Base-by-base conservation (phyloP, 2,113 vertebrate species). In the Phyllostomus discolor region DNA sequence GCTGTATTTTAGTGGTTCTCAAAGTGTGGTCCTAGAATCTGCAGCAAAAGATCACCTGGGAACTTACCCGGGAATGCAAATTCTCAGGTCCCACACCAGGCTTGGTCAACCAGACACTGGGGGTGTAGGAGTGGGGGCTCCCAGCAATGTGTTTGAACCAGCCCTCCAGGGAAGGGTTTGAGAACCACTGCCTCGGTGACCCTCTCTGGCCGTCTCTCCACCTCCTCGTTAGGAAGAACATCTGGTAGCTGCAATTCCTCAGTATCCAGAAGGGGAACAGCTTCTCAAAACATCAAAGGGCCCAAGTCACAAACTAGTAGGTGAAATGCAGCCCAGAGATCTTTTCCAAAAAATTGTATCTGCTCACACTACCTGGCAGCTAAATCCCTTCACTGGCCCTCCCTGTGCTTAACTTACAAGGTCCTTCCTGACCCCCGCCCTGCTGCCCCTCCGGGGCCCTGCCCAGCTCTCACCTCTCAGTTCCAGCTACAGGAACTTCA, bases 241-340 rank as follows among this genome's bases (percentile, higher is more conserved):
- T 67, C 66, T 90, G 88, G 85, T 79, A 80, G 83, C 38, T 10
- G 6, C 43, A 72, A 20, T 57, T 22, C 46, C 88, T 86, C 57
- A 7, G 35, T 83, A 64, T 79, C 57, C 10, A 20, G 46, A 52
- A 88, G 33, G 4, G 8, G 50, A 84, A 79, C 82, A 94, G 95
- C 62, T 75, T 96, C 87, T 94, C 84, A 54, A 92, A 96, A 95
- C 57, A 96, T 83, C 89, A 87, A 94, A 85, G 59, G 69, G 52
- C 50, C 46, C 20, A 90, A 97, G 80, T 66, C 73, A 90, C 50
- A 94, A 28, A 4, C 28, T 69, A 81, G 26, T 78, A 75, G 16
- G 31, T 72, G 69, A 93, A 90, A 83, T 50, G 24, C 26, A 80
- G 64, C 7, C 35, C 81, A 41, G 76, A 91, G 82, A 86, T 26